phyloP scores from a whole-genome alignment of 64 coral and sea anemone genomes.

The Dendronephthya gigantea region DNA sequence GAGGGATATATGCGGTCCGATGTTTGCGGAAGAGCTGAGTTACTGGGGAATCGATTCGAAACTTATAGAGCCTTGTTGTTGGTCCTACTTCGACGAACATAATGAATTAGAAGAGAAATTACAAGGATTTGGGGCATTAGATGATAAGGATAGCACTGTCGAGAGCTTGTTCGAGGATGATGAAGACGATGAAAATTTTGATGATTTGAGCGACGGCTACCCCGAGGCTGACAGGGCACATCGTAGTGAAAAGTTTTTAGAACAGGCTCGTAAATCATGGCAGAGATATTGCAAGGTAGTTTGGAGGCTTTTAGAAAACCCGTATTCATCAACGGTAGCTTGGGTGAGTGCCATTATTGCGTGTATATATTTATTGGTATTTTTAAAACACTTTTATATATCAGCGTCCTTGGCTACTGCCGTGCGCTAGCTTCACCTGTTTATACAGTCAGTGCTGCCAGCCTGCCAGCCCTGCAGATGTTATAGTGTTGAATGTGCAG shows the following conservation, averaged over 20 bases:
- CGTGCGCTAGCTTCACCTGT: background rate
- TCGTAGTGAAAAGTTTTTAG: background rate
- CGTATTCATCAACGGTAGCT: background rate
- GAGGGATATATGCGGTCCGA: constrained; percentile 3
- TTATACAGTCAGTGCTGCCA: background rate
- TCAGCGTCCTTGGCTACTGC: background rate
- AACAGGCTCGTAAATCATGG: background rate
- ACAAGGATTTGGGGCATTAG: background rate
- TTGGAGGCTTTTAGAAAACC: background rate
- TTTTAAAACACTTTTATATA: background rate
- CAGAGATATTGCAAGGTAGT: background rate
- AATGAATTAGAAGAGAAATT: constrained; percentile 8
- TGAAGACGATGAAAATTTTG: background rate
- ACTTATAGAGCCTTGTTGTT: background rate
- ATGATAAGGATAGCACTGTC: background rate
- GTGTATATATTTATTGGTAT: too few species aligned
- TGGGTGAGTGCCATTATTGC: background rate
- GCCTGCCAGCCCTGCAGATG: background rate
- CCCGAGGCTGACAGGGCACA: background rate
- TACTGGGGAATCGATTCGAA: background rate
- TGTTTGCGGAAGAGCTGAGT: constrained; percentile 7
- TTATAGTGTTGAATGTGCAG: background rate
- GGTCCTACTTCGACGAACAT: constrained; percentile 6
- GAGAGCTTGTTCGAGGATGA: background rate
- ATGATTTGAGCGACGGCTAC: background rate